Evolutionary conservation across 2,888 invertebrate species (phyloP), one percentile per base, ranked within the genome.

Genomic region (Adelognathus sp.): DNA sequence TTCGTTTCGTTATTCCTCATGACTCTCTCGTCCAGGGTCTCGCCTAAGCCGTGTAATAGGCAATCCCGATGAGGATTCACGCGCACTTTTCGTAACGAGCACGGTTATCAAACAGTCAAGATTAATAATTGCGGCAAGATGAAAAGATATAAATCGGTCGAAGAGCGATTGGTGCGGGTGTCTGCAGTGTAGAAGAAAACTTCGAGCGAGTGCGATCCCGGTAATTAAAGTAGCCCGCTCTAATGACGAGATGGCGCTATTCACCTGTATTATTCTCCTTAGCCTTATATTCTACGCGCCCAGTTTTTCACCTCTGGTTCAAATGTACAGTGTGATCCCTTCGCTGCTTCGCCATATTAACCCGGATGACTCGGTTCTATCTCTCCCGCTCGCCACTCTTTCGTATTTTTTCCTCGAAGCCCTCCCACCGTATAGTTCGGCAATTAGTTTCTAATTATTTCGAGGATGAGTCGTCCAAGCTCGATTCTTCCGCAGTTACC

Each of bases 381-480:
- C 67, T 80, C 27, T 67, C 64, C 58, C 70, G 33, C 21, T 50
- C 36, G 54, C 33, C 29, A 73, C 67, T 29, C 39, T 6, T 44
- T 58, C 63, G 60, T 36, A 76, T 76, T 36, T 74, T 41, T 76
- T 72, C 61, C 9, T 29, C 33, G 33, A 21, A 63, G 84, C 79
- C 88, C 88, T 88, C 87, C 88, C 86, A 18, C 46, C 50, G 4
- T 24, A 11, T 46, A 66, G 85, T 87, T 84, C 70, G 36, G 81
- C 86, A 88, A 89, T 90, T 90, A 89, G 88, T 88, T 84, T 82
- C 87, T 88, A 88, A 90, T 90, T 90, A 89, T 88, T 83, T 84
- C 81, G 82, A 70, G 74, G 85, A 88, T 87, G 88, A 88, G 84
- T 83, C 83, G 44, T 73, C 80, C 77, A 63, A 71, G 77, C 36